Evolutionary conservation across 2,113 vertebrate genomes (phyloP).

Genomic region (Lonchura striata): DNA sequence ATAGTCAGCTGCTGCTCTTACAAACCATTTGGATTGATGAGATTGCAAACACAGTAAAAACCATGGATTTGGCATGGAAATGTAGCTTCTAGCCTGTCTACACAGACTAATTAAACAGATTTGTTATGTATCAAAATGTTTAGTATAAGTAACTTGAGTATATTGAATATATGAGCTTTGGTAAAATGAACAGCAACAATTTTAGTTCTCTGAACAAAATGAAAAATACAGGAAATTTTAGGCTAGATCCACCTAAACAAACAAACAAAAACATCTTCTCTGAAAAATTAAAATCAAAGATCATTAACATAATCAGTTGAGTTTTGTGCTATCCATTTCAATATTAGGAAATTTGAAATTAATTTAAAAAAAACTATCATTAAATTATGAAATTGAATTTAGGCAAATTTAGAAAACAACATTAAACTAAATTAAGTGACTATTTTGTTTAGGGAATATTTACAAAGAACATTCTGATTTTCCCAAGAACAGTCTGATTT

Average conservation of each 20-base stretch:
- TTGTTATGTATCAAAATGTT: conserved; percentile 11
- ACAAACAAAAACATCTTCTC: neutral
- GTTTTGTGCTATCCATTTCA: neutral
- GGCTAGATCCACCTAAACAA: neutral
- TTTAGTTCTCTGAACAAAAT: neutral
- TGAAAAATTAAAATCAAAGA: neutral
- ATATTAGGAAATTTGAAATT: neutral
- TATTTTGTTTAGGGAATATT: neutral
- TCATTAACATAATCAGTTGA: neutral
- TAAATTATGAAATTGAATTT: neutral
- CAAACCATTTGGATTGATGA: neutral
- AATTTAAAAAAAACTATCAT: fast-evolving
- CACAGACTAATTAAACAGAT: neutral
- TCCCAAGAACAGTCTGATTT: neutral
- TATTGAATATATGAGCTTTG: neutral
- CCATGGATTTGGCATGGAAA: neutral
- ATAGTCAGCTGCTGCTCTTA: neutral
- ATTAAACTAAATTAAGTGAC: neutral
- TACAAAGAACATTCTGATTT: neutral
- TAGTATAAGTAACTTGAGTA: neutral
- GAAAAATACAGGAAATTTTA: neutral
- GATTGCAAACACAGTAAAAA: conserved; percentile 22
- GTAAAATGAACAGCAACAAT: neutral
- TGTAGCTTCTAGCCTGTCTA: neutral
- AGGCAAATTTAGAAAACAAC: neutral